Percentiles rank a stretch among this genome's conserved stretches.
Evolutionary conservation across 1,140 invertebrate species (phyloP).

Genomic region (Scaptomyza graminum): DNA sequence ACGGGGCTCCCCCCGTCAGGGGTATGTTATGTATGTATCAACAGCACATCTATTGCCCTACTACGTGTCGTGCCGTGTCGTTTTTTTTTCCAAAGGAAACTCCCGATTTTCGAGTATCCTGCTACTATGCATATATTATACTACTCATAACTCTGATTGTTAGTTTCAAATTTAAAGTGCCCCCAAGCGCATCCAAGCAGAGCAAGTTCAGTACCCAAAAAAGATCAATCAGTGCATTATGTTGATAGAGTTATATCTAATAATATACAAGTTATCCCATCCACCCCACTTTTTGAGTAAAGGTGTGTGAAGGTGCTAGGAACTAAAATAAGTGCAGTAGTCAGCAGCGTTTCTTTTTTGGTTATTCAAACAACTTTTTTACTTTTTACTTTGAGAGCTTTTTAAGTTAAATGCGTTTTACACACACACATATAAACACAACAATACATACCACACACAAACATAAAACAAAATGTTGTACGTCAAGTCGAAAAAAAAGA

Average conservation of each 20-base stretch:
- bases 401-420: constrained; percentile 43
- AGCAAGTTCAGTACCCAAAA: constrained; percentile 4
- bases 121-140: constrained; percentile 20
- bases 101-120: constrained; percentile 43
- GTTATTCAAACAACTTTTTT: constrained; percentile 48
- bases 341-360: constrained; percentile 55
- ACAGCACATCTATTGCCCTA: constrained; percentile 85
- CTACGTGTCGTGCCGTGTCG: constrained; percentile 84
- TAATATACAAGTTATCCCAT: constrained; percentile 1
- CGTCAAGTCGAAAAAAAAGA: constrained; percentile 24
- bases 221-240: constrained; percentile 14
- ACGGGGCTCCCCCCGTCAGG: constrained; percentile 91
- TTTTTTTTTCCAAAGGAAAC: constrained; percentile 68
- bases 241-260: constrained; percentile 13
- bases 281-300: background rate
- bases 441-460: constrained; percentile 30
- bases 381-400: constrained; percentile 68
- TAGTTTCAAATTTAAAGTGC: constrained; percentile 20
- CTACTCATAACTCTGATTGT: constrained; percentile 13
- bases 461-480: constrained; percentile 48
- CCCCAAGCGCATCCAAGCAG: constrained; percentile 15
- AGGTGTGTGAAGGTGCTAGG: constrained; percentile 45
- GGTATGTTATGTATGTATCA: constrained; percentile 91
- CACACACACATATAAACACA: constrained; percentile 1
- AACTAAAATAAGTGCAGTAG: constrained; percentile 61